Conservation (phyloP, 2,888 invertebrate species). For the Eulithis testata region DNA sequence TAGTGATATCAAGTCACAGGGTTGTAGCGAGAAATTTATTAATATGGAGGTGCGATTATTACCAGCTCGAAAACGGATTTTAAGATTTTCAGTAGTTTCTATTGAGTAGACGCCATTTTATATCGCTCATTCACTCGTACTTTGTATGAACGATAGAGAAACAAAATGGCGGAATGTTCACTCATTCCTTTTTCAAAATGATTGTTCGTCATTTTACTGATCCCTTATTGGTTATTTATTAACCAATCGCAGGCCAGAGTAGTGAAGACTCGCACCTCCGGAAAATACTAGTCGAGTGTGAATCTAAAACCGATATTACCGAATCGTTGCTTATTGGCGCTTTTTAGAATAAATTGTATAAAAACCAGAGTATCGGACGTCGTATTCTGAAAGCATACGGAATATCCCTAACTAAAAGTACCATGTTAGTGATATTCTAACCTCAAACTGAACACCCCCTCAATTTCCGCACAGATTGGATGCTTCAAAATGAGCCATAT, state of each 20-base stretch:
- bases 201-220: neutral
- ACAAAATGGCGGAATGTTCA: conserved; percentile 1
- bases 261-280: conserved; percentile 46
- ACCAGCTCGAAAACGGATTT: neutral
- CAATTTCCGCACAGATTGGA: too few relatives aligned
- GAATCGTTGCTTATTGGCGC: conserved; percentile 44
- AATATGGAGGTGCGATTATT: conserved; percentile 37
- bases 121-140: neutral
- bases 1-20: conserved; percentile 44
- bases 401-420: too few relatives aligned
- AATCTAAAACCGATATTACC: conserved; percentile 66
- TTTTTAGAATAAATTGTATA: conserved; percentile 34
- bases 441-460: too few relatives aligned
- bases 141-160: neutral
- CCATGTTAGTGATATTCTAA: too few relatives aligned
- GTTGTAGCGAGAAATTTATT: conserved; percentile 38
- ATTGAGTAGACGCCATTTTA: conserved; percentile 7
- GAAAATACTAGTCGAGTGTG: conserved; percentile 75
- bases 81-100: neutral
- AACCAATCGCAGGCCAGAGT: neutral
- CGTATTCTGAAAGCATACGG: conserved; percentile 10
- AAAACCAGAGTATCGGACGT: neutral
- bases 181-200: neutral
- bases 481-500: too few relatives aligned
- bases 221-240: neutral